These are phyloP conservation scores for Dione juno DNA, from an alignment of 2,888 invertebrate species.

Conservation along the genomic window DNA sequence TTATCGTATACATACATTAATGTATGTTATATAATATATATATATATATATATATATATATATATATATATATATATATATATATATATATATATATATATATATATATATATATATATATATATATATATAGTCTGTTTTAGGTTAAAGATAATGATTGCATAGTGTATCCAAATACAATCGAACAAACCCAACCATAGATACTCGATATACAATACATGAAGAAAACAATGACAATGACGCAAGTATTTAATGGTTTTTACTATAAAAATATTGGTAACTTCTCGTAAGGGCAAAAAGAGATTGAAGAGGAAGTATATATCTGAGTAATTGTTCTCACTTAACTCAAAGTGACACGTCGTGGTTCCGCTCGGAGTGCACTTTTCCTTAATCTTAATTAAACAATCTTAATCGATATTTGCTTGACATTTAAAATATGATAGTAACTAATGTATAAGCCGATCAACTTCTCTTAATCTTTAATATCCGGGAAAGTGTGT, in stretches of 20 bases:
- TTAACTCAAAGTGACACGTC: slow-evolving; percentile 21
- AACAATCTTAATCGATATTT: slow-evolving; percentile 6
- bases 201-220: neutral
- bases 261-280: neutral
- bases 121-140: neutral
- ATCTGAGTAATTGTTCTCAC: slow-evolving; percentile 12
- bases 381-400: slow-evolving; percentile 23
- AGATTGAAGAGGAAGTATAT: slow-evolving; percentile 7
- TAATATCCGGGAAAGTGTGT: slow-evolving; percentile 1
- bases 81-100: too few species aligned
- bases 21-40: too few species aligned
- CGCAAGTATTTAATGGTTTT: neutral
- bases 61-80: too few species aligned
- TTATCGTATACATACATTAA: neutral
- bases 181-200: neutral
- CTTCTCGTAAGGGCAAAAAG: neutral
- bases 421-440: slow-evolving; percentile 19
- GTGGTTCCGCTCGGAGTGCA: slow-evolving; percentile 11
- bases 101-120: too few species aligned
- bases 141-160: neutral
- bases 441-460: slow-evolving; percentile 9
- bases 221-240: slow-evolving; percentile 20
- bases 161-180: slow-evolving; percentile 1
- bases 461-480: neutral
- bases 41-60: too few species aligned